A percentile compares a stretch with the other conserved stretches of the same genome.
Evolutionary conservation across 1,140 invertebrate species (phyloP).

Genomic region (Lucilia sericata): DNA sequence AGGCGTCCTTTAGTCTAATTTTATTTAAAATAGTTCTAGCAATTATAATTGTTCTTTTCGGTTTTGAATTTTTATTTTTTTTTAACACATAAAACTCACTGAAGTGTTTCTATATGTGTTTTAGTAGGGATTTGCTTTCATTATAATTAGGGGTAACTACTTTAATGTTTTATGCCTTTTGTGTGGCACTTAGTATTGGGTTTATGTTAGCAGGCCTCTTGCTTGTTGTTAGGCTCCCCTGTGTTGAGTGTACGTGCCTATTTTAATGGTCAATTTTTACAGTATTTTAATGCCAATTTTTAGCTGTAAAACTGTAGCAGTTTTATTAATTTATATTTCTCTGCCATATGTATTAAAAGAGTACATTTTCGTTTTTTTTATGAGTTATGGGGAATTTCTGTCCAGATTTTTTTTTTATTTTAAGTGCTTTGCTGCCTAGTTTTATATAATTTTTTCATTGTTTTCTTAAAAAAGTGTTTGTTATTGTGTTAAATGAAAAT

Average conservation of each 20-base stretch:
- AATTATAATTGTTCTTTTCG: background rate
- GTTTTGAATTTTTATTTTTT: background rate
- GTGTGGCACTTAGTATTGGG: background rate
- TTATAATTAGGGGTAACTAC: background rate
- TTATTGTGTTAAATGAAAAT: constrained; percentile 3
- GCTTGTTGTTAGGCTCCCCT: background rate
- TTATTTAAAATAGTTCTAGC: background rate
- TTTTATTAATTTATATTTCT: constrained; percentile 29
- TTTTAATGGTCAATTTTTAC: constrained; percentile 45
- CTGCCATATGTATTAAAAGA: background rate
- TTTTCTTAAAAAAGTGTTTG: background rate
- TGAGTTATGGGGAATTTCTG: constrained; percentile 61
- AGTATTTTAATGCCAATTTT: constrained; percentile 48
- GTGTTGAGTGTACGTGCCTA: constrained; percentile 21
- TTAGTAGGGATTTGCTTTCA: background rate
- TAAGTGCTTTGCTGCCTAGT: background rate
- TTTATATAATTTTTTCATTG: constrained; percentile 15
- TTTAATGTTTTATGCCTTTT: too few species aligned
- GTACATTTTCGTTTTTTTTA: constrained; percentile 13
- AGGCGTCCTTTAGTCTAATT: constrained; percentile 41
- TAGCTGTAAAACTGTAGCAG: constrained; percentile 19
- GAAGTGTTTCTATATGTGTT: background rate
- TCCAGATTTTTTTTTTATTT: constrained; percentile 4
- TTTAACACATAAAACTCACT: constrained; percentile 8
- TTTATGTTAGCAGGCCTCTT: background rate